phyloP scores from a whole-genome alignment of 2,113 vertebrate genomes.

The Zapornia atra region DNA sequence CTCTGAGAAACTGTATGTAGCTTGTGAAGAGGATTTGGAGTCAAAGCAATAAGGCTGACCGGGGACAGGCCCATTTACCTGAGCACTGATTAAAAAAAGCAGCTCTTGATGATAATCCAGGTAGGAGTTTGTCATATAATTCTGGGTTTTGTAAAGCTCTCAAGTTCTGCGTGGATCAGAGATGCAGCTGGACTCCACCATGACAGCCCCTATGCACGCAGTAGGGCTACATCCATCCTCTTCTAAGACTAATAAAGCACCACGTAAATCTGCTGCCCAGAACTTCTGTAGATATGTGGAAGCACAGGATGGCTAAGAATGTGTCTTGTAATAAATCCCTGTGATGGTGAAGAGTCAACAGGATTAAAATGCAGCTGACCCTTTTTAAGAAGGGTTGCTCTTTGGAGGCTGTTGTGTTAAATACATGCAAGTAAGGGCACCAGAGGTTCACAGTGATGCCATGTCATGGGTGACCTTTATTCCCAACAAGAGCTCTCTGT shows the following conservation, averaged over 20 bases:
- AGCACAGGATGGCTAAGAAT: accelerated
- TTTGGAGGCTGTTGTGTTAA: not conserved
- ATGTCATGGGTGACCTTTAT: not conserved
- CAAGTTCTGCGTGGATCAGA: not conserved
- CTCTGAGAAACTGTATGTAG: not conserved
- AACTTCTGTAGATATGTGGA: not conserved
- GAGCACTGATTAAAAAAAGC: not conserved
- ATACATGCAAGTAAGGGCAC: not conserved
- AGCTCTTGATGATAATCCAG: not conserved
- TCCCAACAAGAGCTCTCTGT: not conserved
- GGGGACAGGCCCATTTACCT: not conserved
- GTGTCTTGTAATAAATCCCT: not conserved
- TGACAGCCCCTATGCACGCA: too few relatives aligned
- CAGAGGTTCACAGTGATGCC: accelerated
- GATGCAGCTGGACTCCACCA: too few relatives aligned
- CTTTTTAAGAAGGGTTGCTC: not conserved
- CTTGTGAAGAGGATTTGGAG: not conserved
- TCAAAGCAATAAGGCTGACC: not conserved
- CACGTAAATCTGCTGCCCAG: not conserved
- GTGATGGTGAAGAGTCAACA: not conserved
- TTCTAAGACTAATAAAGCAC: not conserved
- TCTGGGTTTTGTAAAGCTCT: not conserved
- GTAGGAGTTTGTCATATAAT: not conserved
- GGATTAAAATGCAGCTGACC: not conserved
- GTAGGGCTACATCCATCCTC: not conserved